phyloP scores from a whole-genome alignment of 2,113 vertebrate genomes.

The Solenodon paradoxus region DNA sequence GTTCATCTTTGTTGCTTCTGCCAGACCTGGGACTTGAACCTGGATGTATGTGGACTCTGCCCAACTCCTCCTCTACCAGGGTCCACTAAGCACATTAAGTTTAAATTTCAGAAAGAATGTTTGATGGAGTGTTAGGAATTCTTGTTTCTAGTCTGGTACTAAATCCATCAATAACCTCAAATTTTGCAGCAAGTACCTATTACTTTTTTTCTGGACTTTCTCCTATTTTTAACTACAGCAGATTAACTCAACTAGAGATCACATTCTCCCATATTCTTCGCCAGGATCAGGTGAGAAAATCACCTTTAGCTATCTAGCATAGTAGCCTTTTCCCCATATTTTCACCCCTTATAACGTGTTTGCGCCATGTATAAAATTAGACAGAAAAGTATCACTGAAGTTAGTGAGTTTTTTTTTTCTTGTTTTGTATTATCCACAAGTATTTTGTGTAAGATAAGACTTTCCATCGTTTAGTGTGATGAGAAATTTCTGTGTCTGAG shows the following conservation, averaged over 20 bases:
- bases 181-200: background rate
- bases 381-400: background rate
- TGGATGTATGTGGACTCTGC: too few species aligned
- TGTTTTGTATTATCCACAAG: background rate
- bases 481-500: background rate
- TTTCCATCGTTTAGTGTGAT: background rate
- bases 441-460: background rate
- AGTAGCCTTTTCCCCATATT: background rate
- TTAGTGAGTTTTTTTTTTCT: background rate
- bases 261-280: background rate
- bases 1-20: too few species aligned
- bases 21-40: too few species aligned
- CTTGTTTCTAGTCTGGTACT: background rate
- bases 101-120: background rate
- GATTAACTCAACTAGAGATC: fast-evolving
- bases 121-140: background rate
- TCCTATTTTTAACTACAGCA: background rate
- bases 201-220: background rate
- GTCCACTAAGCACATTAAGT: too few species aligned
- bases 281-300: background rate
- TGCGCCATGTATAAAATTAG: too few species aligned
- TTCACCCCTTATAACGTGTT: background rate
- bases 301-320: fast-evolving
- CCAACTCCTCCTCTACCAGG: too few species aligned
- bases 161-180: background rate